These are phyloP conservation scores for Cardiocondyla obscurior DNA, from an alignment of 1,140 invertebrate species.

Conservation along the genomic window DNA sequence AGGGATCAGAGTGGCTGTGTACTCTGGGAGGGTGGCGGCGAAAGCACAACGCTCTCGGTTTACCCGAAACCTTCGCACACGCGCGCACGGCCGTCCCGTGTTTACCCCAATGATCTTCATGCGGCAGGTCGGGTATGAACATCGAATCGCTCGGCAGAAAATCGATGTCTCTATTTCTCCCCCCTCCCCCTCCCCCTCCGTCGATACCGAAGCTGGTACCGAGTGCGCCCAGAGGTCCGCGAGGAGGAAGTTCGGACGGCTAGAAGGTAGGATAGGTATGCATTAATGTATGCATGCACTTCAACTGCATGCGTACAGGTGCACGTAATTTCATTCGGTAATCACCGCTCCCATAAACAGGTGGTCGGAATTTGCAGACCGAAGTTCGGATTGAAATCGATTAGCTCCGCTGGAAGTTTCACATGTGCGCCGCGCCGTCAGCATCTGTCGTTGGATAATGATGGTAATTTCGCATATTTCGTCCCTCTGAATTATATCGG, in stretches of 20 bases:
- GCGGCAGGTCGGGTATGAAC: slow-evolving; percentile 57
- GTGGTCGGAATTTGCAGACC: slow-evolving; percentile 49
- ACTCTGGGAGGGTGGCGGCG: background rate
- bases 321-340: slow-evolving; percentile 53
- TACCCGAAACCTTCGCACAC: slow-evolving; percentile 36
- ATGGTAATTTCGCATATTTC: slow-evolving; percentile 34
- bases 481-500: slow-evolving; percentile 24
- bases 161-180: slow-evolving; percentile 72
- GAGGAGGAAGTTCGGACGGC: slow-evolving; percentile 38
- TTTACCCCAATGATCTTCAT: slow-evolving; percentile 49
- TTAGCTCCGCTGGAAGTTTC: slow-evolving; percentile 39
- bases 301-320: slow-evolving; percentile 39
- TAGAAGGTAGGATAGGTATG: slow-evolving; percentile 21
- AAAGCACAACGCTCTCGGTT: slow-evolving; percentile 43
- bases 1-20: slow-evolving; percentile 3
- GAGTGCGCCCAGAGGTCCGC: slow-evolving; percentile 31
- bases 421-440: background rate
- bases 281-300: slow-evolving; percentile 27
- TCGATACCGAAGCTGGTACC: slow-evolving; percentile 48
- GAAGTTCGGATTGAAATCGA: slow-evolving; percentile 45
- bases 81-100: background rate
- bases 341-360: slow-evolving; percentile 49
- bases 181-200: too few relatives aligned
- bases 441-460: slow-evolving; percentile 44
- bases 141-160: slow-evolving; percentile 67